Conservation (phyloP, 2,797 vertebrate genomes). For the Taeniopygia guttata region DNA sequence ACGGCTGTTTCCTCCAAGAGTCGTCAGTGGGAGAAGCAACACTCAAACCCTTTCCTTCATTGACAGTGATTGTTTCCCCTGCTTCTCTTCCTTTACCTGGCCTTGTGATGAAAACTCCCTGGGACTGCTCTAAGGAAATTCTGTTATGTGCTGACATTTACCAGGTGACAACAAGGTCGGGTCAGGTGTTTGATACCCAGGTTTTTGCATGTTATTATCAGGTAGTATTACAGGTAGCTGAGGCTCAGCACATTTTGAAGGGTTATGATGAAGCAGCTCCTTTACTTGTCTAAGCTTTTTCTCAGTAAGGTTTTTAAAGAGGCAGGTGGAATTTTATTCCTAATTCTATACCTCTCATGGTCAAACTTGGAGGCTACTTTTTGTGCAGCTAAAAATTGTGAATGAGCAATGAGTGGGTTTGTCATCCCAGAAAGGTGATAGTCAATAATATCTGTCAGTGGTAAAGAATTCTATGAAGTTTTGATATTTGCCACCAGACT, state of each 20-base stretch:
- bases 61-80: neutral
- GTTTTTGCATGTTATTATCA: constrained; percentile 73
- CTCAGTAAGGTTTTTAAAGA: constrained; percentile 19
- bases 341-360: neutral
- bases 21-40: neutral
- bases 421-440: neutral
- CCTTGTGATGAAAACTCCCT: constrained; percentile 31
- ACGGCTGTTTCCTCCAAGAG: neutral
- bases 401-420: neutral
- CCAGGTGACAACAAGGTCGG: constrained; percentile 69
- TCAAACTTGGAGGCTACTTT: neutral
- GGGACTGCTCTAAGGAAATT: constrained; percentile 55
- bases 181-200: constrained; percentile 63
- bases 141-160: constrained; percentile 71
- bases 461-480: constrained; percentile 11
- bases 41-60: neutral
- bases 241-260: constrained; percentile 54
- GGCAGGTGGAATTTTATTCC: neutral
- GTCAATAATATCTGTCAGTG: neutral
- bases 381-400: neutral
- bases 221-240: constrained; percentile 69
- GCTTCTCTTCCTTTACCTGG: neutral
- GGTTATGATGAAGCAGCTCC: constrained; percentile 36
- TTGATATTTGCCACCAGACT: constrained; percentile 40
- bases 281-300: neutral